Evolutionary conservation across 2,113 vertebrate species (phyloP).

Genomic region (Apodemus sylvaticus): DNA sequence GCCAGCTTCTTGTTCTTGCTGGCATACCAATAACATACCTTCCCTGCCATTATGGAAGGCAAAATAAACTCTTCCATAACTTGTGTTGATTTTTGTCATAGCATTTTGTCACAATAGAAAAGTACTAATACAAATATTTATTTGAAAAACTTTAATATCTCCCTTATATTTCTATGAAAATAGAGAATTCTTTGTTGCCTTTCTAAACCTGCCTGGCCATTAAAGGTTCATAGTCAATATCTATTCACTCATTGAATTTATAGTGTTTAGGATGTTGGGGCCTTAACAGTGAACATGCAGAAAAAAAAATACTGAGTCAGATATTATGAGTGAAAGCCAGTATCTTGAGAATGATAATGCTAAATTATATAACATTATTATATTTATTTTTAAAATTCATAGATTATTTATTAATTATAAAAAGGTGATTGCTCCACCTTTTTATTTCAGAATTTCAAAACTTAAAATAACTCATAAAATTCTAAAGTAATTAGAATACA

Average conservation of each 20-base stretch:
- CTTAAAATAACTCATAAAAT: background rate
- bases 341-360: slow-evolving; percentile 1
- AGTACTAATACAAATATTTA: background rate
- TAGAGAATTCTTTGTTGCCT: background rate
- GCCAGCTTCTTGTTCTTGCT: background rate
- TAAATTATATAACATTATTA: background rate
- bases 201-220: background rate
- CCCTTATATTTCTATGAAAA: background rate
- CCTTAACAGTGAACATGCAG: slow-evolving; percentile 15
- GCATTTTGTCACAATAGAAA: background rate
- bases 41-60: background rate
- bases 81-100: background rate
- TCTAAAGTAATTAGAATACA: background rate
- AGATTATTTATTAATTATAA: slow-evolving; percentile 33
- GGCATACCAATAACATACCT: background rate
- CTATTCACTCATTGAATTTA: slow-evolving; percentile 27
- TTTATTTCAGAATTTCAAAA: background rate
- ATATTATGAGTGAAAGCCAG: slow-evolving; percentile 18
- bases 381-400: background rate
- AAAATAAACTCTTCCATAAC: background rate
- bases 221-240: slow-evolving; percentile 5
- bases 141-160: background rate
- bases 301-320: slow-evolving; percentile 38
- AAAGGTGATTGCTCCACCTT: background rate
- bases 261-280: background rate